Evolutionary conservation across 35 echinoderm and acorn worm genomes (phyloP).

Genomic region (Heliocidaris erythrogramma): DNA sequence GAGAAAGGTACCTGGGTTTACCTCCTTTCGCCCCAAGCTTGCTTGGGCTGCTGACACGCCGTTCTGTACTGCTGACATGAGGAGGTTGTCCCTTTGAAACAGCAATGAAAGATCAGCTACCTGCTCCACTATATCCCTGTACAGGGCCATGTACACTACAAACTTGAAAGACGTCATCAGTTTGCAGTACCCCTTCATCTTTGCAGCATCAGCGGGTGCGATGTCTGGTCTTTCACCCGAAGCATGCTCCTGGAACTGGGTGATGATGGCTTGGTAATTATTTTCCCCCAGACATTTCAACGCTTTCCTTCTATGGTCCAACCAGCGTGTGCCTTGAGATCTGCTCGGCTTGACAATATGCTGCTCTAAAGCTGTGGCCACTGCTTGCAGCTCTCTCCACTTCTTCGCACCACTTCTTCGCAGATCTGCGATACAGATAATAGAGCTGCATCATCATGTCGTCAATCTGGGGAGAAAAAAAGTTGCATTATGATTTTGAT

Average conservation of each 20-base stretch:
- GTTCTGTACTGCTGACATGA: neutral
- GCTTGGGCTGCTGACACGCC: neutral
- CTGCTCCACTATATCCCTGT: constrained; percentile 66
- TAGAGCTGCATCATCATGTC: constrained; percentile 65
- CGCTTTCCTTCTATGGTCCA: constrained; percentile 72
- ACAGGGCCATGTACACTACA: constrained; percentile 45
- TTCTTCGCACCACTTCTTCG: no score
- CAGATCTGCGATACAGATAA: constrained; percentile 66
- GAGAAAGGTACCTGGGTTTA: neutral
- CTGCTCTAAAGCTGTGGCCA: constrained; percentile 53
- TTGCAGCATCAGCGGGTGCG: constrained; percentile 52
- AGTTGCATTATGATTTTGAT: no score
- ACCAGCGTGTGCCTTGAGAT: constrained; percentile 69
- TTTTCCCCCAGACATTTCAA: constrained; percentile 43
- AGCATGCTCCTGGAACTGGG: constrained; percentile 63
- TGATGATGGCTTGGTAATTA: constrained; percentile 51
- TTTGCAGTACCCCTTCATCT: constrained; percentile 65
- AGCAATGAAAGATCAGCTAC: constrained; percentile 46
- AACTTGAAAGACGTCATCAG: constrained; percentile 54
- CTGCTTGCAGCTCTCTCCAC: constrained; percentile 60
- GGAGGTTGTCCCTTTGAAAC: constrained; percentile 55
- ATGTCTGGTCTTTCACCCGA: constrained; percentile 46
- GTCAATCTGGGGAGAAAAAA: constrained; percentile 82
- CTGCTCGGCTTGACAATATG: constrained; percentile 70
- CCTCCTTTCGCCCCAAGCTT: neutral